Base-by-base conservation (phyloP, 2,888 invertebrate species). In the Notodonta dromedarius region DNA sequence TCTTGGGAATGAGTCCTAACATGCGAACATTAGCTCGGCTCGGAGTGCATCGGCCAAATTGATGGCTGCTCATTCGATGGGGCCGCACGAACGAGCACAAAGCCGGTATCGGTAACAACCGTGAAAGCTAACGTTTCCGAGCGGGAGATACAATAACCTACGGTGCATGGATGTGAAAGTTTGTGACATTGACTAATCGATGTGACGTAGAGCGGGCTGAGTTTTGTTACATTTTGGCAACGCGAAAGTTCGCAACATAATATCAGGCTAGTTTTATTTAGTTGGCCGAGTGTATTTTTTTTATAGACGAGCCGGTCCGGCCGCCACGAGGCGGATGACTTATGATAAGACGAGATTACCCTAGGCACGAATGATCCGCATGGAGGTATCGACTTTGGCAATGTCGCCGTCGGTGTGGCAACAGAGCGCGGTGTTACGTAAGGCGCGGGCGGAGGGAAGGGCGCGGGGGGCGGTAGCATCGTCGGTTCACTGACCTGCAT, bases 401-500 rank as follows among this genome's bases (percentile, higher is more conserved):
- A 87, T 88, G 87, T 83, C 83, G 81, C 73, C 73, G 82, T 73
- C 87, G 82, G 86, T 88, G 86, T 89, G 86, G 90, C 91, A 91
- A 88, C 91, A 84, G 35, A 35, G 80, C 83, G 87, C 84, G 79
- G 70, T 66, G 76, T 91, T 91, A 89, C 88, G 89, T 87, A 90
- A 91, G 70, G 61, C 51, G 81, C 67, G 80, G 82, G 79, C 74
- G 83, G 76, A 3, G 52, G 24, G 16, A 2, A 13, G 35, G 52
- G 16, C 35, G 35, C 16, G 51, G 51, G 51, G 54, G 54, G 54
- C 39, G 84, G 80, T 73, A 81, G 79, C 72, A 73, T 58, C 71
- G 73, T 48, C 79, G 81, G 93, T 91, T 90, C 82, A 89, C 71
- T 90, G 93, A 93, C 91, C 93, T 82, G 89, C 78, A 86, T 86